Percentiles rank a stretch among this genome's conserved stretches.
These are phyloP conservation scores for Molorchus minor DNA, from an alignment of 2,888 invertebrate species.

Conservation along the genomic window DNA sequence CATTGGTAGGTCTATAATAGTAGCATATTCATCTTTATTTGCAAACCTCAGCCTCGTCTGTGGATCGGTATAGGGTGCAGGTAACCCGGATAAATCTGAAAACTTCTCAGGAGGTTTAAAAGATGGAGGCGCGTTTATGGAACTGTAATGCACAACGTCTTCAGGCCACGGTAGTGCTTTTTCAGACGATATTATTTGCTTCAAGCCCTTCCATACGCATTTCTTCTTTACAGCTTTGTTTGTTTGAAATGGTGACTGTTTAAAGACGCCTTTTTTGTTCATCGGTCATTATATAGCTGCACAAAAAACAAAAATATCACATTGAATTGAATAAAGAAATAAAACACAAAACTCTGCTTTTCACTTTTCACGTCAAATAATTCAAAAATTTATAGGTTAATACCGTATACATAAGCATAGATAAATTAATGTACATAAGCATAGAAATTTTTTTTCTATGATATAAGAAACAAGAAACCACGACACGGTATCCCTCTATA, in stretches of 20 bases:
- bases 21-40: conserved; percentile 87
- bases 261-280: conserved; percentile 58
- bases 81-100: conserved; percentile 90
- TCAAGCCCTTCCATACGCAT: conserved; percentile 86
- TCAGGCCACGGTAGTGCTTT: conserved; percentile 80
- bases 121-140: conserved; percentile 90
- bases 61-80: conserved; percentile 88
- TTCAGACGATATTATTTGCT: conserved; percentile 87
- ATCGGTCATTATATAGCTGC: conserved; percentile 43
- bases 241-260: conserved; percentile 62
- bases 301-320: too few relatives aligned
- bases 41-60: conserved; percentile 88
- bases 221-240: conserved; percentile 73
- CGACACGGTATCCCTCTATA: too few relatives aligned
- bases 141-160: conserved; percentile 82
- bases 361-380: too few relatives aligned
- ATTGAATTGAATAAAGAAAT: too few relatives aligned
- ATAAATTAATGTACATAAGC: too few relatives aligned
- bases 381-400: too few relatives aligned
- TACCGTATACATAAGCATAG: too few relatives aligned
- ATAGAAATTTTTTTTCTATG: too few relatives aligned
- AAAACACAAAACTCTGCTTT: too few relatives aligned
- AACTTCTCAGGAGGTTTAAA: conserved; percentile 93
- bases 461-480: too few relatives aligned
- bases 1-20: conserved; percentile 86